Conservation (phyloP, 2,797 vertebrate genomes). For the Coluber constrictor region DNA sequence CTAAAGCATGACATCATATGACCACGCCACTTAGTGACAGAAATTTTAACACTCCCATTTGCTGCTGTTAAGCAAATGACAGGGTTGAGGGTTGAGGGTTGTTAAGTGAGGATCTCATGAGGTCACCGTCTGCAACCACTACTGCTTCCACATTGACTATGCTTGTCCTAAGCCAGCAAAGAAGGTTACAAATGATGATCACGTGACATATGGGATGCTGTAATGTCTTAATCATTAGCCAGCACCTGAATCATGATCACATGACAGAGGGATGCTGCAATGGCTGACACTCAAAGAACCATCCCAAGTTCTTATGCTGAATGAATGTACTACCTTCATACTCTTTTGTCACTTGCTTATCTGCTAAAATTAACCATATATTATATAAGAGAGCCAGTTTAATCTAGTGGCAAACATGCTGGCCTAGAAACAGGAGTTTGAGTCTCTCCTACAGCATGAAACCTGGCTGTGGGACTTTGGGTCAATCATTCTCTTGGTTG, state of each 20-base stretch:
- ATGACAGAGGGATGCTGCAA: neutral
- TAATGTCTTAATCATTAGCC: neutral
- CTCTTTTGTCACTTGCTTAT: neutral
- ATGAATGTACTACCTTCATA: neutral
- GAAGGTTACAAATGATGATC: neutral
- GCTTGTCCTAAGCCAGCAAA: neutral
- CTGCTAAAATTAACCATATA: neutral
- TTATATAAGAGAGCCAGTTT: neutral
- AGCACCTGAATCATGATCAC: neutral
- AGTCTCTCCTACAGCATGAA: neutral
- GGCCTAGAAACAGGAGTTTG: neutral
- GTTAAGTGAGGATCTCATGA: neutral
- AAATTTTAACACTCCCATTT: neutral
- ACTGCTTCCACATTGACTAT: neutral
- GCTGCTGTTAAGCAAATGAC: neutral
- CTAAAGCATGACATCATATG: neutral
- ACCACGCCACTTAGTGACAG: neutral
- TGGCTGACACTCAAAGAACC: neutral
- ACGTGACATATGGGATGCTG: neutral
- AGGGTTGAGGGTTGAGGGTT: neutral
- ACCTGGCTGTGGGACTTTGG: neutral
- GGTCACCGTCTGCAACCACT: neutral
- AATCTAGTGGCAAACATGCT: neutral
- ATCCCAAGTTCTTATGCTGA: neutral
- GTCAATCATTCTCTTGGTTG: neutral